A percentile compares a stretch with the other conserved stretches of the same genome.
phyloP scores from a whole-genome alignment of 2,113 vertebrate genomes.

The Romanogobio albipinnatus region DNA sequence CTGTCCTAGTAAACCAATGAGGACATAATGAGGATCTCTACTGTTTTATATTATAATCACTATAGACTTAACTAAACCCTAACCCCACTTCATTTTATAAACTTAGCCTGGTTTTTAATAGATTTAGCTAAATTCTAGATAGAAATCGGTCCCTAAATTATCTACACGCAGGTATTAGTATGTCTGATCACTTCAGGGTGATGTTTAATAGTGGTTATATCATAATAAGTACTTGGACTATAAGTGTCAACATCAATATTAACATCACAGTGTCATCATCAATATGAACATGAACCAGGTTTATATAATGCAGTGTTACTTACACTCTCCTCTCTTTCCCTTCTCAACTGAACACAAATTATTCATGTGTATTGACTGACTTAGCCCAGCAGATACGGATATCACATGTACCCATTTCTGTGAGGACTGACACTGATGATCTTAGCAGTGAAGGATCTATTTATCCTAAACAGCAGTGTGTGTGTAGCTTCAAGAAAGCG shows the following conservation, averaged over 20 bases:
- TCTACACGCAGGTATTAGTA: not conserved
- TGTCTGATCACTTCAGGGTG: not conserved
- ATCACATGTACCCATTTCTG: not conserved
- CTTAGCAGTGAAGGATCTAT: not conserved
- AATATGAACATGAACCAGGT: slow-evolving; percentile 13
- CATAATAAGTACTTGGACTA: not conserved
- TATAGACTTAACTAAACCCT: no score
- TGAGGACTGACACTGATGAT: not conserved
- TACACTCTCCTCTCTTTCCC: slow-evolving; percentile 7
- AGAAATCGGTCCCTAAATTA: not conserved
- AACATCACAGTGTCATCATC: not conserved
- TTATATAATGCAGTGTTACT: slow-evolving; percentile 20
- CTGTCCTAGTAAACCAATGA: not conserved
- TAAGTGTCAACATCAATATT: slow-evolving; percentile 25
- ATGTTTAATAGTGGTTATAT: not conserved
- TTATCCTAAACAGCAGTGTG: not conserved
- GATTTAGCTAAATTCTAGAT: not conserved
- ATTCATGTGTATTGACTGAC: slow-evolving; percentile 55
- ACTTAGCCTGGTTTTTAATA: not conserved
- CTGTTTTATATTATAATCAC: not conserved
- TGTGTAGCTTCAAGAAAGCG: not conserved
- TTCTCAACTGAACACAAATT: slow-evolving; percentile 53
- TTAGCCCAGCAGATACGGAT: not conserved
- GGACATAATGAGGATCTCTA: not conserved
- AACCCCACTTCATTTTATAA: no score